phyloP scores from a whole-genome alignment of 1,140 invertebrate genomes.

The Antheraea pernyi region DNA sequence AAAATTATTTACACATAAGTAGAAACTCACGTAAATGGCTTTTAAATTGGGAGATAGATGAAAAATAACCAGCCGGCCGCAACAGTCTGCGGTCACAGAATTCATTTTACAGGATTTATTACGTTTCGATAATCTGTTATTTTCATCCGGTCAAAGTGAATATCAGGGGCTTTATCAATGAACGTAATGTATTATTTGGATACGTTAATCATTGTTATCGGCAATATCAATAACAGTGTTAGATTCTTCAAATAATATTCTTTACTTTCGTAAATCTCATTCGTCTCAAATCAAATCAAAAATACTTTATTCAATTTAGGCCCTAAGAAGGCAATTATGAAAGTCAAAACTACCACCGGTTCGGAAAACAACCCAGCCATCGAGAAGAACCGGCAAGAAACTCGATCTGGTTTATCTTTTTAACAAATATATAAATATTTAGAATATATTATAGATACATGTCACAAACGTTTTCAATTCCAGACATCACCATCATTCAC shows the following conservation, averaged over 20 bases:
- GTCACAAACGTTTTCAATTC: too few relatives aligned
- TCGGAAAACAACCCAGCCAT: too few relatives aligned
- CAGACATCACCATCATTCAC: too few relatives aligned
- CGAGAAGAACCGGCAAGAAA: too few relatives aligned
- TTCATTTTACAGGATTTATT: slow-evolving; percentile 54
- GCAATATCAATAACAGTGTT: not conserved
- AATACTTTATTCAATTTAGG: too few relatives aligned
- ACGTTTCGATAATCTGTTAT: slow-evolving; percentile 53
- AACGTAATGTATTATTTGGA: not conserved
- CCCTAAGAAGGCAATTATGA: too few relatives aligned
- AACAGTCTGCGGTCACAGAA: slow-evolving; percentile 45
- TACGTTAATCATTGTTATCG: not conserved
- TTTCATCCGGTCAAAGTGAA: slow-evolving; percentile 33
- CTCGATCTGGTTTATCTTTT: too few relatives aligned
- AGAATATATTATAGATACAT: too few relatives aligned
- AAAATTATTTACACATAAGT: too few relatives aligned
- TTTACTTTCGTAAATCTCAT: not conserved
- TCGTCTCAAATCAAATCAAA: too few relatives aligned
- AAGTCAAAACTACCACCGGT: too few relatives aligned
- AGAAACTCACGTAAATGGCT: slow-evolving; percentile 1
- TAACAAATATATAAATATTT: too few relatives aligned
- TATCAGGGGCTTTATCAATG: slow-evolving; percentile 21
- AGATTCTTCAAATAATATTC: not conserved
- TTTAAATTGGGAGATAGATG: slow-evolving; percentile 22
- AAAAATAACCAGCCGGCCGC: slow-evolving; percentile 45